Conservation (phyloP, 2,113 vertebrate genomes). For the Toxotes jaculatrix region DNA sequence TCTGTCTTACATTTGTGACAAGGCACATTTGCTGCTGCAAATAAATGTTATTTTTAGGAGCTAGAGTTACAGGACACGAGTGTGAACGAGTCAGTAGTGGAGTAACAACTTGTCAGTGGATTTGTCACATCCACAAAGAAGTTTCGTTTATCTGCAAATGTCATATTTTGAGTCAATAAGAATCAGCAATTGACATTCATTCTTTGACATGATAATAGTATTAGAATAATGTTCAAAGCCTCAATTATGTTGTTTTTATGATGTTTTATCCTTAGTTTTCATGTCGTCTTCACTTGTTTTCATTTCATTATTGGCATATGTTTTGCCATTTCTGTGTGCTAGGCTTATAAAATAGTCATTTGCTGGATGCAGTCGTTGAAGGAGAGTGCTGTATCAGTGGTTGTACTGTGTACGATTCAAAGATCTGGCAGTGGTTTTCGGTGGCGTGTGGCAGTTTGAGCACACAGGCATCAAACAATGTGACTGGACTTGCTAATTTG, state of each 20-base stretch:
- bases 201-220: background rate
- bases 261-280: background rate
- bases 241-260: background rate
- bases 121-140: background rate
- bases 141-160: background rate
- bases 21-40: background rate
- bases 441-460: conserved; percentile 48
- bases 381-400: background rate
- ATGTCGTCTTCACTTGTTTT: background rate
- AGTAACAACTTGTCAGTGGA: background rate
- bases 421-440: conserved; percentile 41
- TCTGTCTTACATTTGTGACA: too few relatives aligned
- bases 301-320: background rate
- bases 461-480: conserved; percentile 29
- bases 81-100: background rate
- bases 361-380: background rate
- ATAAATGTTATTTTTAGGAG: background rate
- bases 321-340: background rate
- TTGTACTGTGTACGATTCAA: conserved; percentile 35
- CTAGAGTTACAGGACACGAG: background rate
- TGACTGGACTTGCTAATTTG: conserved; percentile 57
- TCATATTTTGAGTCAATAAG: background rate
- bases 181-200: background rate
- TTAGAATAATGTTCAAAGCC: background rate
- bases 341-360: background rate